A percentile compares a stretch with the other conserved stretches of the same genome.
Evolutionary conservation across 1,140 invertebrate genomes (phyloP).

Genomic region (Papilio polyxenes): DNA sequence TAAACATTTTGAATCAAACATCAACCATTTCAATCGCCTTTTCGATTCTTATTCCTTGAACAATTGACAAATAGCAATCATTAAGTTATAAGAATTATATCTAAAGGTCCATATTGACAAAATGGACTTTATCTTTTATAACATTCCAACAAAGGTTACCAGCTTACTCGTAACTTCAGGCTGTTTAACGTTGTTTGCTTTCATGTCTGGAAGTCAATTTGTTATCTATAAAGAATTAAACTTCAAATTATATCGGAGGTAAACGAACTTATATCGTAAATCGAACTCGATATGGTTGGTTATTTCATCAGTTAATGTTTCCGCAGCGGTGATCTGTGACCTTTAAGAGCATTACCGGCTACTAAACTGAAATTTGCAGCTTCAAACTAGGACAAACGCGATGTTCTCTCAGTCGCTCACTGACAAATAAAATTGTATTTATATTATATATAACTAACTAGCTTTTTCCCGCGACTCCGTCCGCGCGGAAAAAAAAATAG

Average conservation of each 20-base stretch:
- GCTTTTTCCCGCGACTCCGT: no score
- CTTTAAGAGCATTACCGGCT: background rate
- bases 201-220: background rate
- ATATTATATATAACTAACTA: no score
- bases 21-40: background rate
- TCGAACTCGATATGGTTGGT: background rate
- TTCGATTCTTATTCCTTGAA: background rate
- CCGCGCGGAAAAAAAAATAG: no score
- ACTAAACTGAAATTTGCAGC: background rate
- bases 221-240: background rate
- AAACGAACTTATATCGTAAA: constrained; percentile 9
- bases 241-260: background rate
- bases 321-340: constrained; percentile 6
- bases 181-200: background rate
- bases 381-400: background rate
- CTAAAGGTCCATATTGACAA: no score
- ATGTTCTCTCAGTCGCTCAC: background rate
- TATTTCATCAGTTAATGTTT: background rate
- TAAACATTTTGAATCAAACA: background rate
- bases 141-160: background rate
- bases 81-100: no score
- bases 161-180: no score
- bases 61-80: background rate
- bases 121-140: no score
- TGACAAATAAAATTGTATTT: no score